phyloP scores from a whole-genome alignment of 2,113 vertebrate species.

The Macaca nemestrina region DNA sequence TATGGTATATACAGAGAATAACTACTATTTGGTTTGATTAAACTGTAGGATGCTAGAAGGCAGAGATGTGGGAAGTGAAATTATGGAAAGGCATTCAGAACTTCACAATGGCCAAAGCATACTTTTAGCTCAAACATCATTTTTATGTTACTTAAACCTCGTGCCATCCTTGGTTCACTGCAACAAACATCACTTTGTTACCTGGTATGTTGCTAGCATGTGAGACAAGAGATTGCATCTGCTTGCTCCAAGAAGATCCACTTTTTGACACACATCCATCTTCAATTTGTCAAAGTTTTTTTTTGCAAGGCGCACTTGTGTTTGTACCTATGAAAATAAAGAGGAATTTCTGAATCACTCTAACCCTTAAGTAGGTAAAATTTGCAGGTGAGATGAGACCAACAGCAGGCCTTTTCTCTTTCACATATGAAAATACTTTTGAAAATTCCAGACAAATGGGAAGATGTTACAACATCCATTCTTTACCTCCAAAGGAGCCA shows the following conservation, averaged over 20 bases:
- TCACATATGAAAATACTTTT: not conserved
- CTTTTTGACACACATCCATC: constrained; percentile 98
- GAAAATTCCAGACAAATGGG: not conserved
- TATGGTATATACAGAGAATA: not conserved
- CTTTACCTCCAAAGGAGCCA: not conserved
- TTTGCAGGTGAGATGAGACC: not conserved
- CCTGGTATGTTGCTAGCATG: constrained; percentile 97
- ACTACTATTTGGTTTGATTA: not conserved
- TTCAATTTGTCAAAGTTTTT: constrained; percentile 97
- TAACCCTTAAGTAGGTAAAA: not conserved
- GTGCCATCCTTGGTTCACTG: not conserved
- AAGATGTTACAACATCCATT: not conserved
- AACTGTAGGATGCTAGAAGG: not conserved
- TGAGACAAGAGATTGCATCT: constrained; percentile 99
- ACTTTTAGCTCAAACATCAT: not conserved
- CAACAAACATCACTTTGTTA: constrained; percentile 72
- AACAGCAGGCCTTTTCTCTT: not conserved
- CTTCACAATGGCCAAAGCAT: not conserved
- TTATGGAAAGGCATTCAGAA: not conserved
- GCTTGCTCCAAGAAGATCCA: constrained; percentile 97
- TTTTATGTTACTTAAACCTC: not conserved
- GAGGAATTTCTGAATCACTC: not conserved
- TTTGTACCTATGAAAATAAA: constrained; percentile 91
- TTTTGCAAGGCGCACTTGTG: constrained; percentile 96
- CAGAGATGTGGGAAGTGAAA: not conserved